Percentiles rank a stretch among this genome's conserved stretches.
Conservation (phyloP, 2,113 vertebrate genomes). For the Fulmarus glacialis region DNA sequence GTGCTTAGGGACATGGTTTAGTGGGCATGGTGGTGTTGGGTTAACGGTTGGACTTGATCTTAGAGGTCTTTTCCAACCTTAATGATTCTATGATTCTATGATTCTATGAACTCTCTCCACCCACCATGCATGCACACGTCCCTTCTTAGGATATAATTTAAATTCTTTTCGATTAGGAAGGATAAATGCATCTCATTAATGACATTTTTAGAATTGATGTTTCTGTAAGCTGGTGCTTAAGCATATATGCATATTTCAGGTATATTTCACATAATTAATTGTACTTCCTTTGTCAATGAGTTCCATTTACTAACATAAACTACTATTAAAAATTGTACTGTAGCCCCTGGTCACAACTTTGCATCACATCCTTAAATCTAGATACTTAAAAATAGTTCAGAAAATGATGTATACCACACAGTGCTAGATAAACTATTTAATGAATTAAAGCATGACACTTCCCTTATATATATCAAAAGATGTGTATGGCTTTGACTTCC, state of each 20-base stretch:
- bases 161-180: background rate
- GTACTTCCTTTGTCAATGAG: background rate
- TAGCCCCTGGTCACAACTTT: background rate
- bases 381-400: background rate
- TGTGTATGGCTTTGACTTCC: background rate
- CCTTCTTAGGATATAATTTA: background rate
- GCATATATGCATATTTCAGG: background rate
- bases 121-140: background rate
- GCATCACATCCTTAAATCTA: background rate
- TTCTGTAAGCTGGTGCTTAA: background rate
- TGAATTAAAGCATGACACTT: background rate
- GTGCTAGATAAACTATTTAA: background rate
- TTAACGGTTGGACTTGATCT: no score
- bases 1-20: no score
- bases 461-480: background rate
- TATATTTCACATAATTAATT: background rate
- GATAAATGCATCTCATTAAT: background rate
- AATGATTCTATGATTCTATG: no score
- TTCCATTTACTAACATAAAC: background rate
- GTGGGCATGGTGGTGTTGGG: no score
- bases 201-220: background rate
- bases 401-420: background rate
- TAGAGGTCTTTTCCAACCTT: no score
- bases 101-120: background rate
- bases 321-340: background rate